Percentiles rank a stretch among this genome's conserved stretches.
phyloP scores from a whole-genome alignment of 2,113 vertebrate genomes.

The Neotoma lepida region DNA sequence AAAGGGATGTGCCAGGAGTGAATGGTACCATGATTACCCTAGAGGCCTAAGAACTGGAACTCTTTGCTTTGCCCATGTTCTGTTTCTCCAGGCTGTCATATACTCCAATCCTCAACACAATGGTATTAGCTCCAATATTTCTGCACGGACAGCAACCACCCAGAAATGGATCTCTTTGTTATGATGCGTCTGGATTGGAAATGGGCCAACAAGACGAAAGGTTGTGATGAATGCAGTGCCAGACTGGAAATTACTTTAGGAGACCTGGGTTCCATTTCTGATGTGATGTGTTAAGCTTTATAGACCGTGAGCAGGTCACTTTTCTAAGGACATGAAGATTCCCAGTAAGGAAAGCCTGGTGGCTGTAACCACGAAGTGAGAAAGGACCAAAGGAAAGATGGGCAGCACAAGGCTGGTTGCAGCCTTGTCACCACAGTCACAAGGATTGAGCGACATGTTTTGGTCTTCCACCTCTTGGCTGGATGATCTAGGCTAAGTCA shows the following conservation, averaged over 20 bases:
- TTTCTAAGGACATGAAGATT: not conserved
- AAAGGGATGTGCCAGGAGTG: not conserved
- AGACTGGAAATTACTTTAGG: not conserved
- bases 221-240: not conserved
- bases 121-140: not conserved
- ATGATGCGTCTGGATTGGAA: not conserved
- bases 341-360: not conserved
- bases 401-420: not conserved
- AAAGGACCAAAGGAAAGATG: not conserved
- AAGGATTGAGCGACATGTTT: not conserved
- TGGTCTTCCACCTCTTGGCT: not conserved
- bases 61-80: rapidly evolving
- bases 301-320: not conserved
- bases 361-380: not conserved
- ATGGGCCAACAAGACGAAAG: not conserved
- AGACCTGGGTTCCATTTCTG: conserved; percentile 2
- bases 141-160: not conserved
- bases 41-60: not conserved
- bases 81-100: not conserved
- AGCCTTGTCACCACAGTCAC: rapidly evolving
- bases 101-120: not conserved
- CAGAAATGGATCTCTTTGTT: not conserved
- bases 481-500: not conserved
- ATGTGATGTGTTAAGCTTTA: not conserved
- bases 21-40: not conserved